Conservation (phyloP, 2,113 vertebrate genomes). For the Euleptes europaea region DNA sequence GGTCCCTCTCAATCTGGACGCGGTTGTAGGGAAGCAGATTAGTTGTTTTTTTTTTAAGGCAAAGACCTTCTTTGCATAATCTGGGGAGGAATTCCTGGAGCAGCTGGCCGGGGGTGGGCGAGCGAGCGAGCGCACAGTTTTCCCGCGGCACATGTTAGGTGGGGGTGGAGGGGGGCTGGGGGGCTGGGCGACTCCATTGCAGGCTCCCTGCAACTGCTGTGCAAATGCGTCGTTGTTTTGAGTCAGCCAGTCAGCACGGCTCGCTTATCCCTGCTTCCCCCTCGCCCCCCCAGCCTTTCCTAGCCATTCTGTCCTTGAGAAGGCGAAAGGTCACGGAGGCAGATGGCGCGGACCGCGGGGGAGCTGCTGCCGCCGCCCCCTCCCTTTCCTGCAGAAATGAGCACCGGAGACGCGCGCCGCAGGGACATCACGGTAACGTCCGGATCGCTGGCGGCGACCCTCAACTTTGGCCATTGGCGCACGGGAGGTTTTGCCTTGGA, state of each 20-base stretch:
- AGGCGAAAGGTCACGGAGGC: constrained; percentile 13
- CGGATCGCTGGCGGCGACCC: no score
- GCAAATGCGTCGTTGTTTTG: neutral
- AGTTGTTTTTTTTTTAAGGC: no score
- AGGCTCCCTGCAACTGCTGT: no score
- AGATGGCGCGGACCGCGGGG: constrained; percentile 10
- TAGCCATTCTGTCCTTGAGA: constrained; percentile 22
- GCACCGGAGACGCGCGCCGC: neutral
- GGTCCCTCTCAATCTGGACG: neutral
- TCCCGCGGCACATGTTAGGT: neutral
- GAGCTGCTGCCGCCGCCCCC: neutral
- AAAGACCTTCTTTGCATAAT: neutral
- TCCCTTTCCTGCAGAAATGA: constrained; percentile 16
- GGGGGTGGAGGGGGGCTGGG: neutral
- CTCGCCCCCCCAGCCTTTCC: neutral
- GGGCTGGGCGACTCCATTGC: neutral
- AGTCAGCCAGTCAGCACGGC: neutral
- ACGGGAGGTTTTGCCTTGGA: no score
- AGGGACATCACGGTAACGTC: neutral
- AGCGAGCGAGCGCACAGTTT: neutral
- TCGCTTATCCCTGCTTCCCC: neutral
- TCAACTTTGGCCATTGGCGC: no score
- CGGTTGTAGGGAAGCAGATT: neutral
- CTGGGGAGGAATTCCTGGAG: neutral
- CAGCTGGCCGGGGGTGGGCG: neutral